Conservation (phyloP, 2,797 vertebrate species). For the Ceyx erithaca region DNA sequence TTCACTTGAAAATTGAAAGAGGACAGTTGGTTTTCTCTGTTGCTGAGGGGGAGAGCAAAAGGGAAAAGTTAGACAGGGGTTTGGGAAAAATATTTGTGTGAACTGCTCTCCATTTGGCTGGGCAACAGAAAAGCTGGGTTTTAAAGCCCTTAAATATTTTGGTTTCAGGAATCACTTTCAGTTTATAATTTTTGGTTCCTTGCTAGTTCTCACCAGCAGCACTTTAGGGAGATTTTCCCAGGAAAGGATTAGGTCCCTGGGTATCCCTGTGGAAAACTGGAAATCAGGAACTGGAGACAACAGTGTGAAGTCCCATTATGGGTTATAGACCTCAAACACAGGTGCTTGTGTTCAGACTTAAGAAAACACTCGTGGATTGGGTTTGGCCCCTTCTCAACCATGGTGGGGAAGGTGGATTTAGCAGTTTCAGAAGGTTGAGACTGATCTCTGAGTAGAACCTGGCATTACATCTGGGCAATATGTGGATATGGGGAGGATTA, state of each 20-base stretch:
- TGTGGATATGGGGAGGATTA: fast-evolving
- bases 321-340: neutral
- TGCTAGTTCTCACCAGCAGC: neutral
- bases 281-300: neutral
- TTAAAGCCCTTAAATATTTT: neutral
- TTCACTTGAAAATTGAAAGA: neutral
- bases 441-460: fast-evolving
- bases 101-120: neutral
- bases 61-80: neutral
- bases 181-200: neutral
- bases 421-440: neutral
- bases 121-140: neutral
- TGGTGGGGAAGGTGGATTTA: neutral
- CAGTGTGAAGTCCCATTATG: fast-evolving
- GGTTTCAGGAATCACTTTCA: neutral
- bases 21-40: neutral
- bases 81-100: neutral
- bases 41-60: neutral
- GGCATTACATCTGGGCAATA: neutral
- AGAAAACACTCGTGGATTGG: neutral
- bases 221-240: neutral
- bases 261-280: neutral
- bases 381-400: neutral
- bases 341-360: neutral
- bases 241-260: neutral